Evolutionary conservation across 1,140 invertebrate species (phyloP), one percentile per base, ranked within the genome.

Genomic region (Trachymyrmex cornetzi): DNA sequence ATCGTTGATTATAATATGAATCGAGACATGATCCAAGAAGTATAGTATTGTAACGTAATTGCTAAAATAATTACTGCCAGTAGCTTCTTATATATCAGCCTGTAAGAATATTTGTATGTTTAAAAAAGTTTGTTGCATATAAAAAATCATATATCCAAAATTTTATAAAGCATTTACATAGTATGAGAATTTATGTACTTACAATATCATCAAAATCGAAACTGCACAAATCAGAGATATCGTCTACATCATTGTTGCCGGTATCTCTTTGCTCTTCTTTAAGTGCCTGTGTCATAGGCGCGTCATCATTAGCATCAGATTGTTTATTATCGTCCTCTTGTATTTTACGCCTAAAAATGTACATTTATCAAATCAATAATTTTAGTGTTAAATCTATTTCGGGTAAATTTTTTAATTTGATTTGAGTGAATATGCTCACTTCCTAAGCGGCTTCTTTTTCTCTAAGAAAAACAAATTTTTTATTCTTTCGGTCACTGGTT

Each of bases 391-490:
- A 44, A 50, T 22, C 7, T 1, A 38, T 79, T 64, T 5, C 5
- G 2, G 14, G 3, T 34, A 9, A 48, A 53, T 30, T 19, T 48
- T 44, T 48, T 22, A 61, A 44, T 81, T 57, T 82, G 38, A 6
- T 22, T 34, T 24, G 5, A 44, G 3, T 64, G 9, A 44, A 48
- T 48, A 30, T 30, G 12, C 55, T 34, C 9, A 75, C 80, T 9
- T 50, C 14, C 59, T 77, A 34, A 53, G 22, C 74, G 80, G 27
- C 16, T 75, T 30, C 30, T 84, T 34, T 38, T 44, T 75, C 11
- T 89, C 66, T n/a, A 90, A 74, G 1, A 22, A 67, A 12, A 92
- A 92, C 19, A 91, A 57, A 14, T 89, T 22, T 19, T 81, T 63
- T 2, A 92, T 72, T n/a, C n/a, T 88, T 5, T 92, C 48, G 0